Base-by-base conservation (phyloP, 2,888 invertebrate species). In the Pseudanteris insignis region DNA sequence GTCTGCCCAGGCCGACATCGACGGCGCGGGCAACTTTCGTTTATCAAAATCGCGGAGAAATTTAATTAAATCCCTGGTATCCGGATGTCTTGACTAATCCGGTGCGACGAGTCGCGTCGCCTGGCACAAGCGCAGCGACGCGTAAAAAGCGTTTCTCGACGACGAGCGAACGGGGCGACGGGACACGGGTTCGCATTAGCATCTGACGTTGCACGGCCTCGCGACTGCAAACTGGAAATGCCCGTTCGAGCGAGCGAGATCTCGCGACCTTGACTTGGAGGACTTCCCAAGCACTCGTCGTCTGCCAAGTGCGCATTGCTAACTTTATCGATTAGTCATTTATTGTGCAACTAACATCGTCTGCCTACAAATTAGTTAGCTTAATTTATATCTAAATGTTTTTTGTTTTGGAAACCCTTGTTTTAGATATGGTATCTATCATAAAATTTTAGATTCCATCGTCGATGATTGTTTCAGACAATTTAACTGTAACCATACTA, bases 291-390 rank as follows among this genome's bases (percentile, higher is more conserved):
- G 53, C 36, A 40, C 47, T 24, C 40, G n/a, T 30, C 38, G 12
- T 29, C 54, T 44, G 41, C 41, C 44, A 51, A 59, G 41, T 51
- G 51, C 24, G 36, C 28, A 51, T 37, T 47, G 41, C 36, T 51
- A 53, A 55, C 68, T 64, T 69, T 71, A 71, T 70, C 71, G 68
- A 65, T 67, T 67, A 67, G 66, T 67, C 68, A 70, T 73, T 51
- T 58, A 51, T 50, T 37, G 25, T 24, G n/a, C 67, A 59, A 66
- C 44, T 59, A 66, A 59, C 65, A 63, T 54, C 63, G 62, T 65
- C 64, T 64, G 61, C 65, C 63, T 64, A 67, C 67, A 67, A 68
- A 74, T 74, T 74, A 72, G 75, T 74, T 72, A 70, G 71, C 64
- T 64, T 70, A 11, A 13, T 43, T 3, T 18, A 30, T 13, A 18